These are phyloP conservation scores for Plusia festucae DNA, from an alignment of 2,888 invertebrate genomes.

Conservation along the genomic window DNA sequence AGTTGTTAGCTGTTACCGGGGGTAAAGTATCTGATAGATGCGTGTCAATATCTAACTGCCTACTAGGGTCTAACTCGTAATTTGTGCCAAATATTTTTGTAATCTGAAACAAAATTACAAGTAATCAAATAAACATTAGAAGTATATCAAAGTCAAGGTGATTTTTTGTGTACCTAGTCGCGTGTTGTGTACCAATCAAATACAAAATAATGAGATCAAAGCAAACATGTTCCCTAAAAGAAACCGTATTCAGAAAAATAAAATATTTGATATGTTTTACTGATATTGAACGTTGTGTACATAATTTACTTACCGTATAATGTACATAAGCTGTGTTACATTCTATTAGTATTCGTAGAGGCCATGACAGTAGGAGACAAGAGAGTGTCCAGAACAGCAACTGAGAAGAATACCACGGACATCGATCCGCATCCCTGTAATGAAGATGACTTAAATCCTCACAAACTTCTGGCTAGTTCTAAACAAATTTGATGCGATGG, in stretches of 20 bases:
- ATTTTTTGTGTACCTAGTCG: conserved; percentile 22
- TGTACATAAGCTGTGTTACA: conserved; percentile 95
- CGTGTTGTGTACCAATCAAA: conserved; percentile 21
- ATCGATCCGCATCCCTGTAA: conserved; percentile 84
- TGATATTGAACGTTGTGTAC: neutral
- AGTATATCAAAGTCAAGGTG: conserved; percentile 21
- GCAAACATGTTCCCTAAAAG: conserved; percentile 27
- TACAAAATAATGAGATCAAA: conserved; percentile 47
- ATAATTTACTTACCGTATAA: conserved; percentile 90
- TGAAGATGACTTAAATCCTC: conserved; percentile 47
- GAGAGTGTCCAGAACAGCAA: conserved; percentile 93
- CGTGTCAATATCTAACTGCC: conserved; percentile 84
- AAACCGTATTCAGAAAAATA: conserved; percentile 18
- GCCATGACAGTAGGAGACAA: conserved; percentile 94
- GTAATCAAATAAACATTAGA: conserved; percentile 27
- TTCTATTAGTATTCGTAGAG: conserved; percentile 93
- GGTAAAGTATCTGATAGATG: conserved; percentile 84
- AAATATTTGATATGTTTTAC: neutral
- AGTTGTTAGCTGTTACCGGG: conserved; percentile 81
- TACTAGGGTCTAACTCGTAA: conserved; percentile 89
- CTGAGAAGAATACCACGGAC: conserved; percentile 92
- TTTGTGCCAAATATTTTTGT: conserved; percentile 94
- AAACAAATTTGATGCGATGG: neutral
- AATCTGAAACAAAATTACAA: conserved; percentile 83
- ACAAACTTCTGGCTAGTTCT: conserved; percentile 25